Conservation (phyloP, 2,888 invertebrate species). For the Lutraria lutraria region DNA sequence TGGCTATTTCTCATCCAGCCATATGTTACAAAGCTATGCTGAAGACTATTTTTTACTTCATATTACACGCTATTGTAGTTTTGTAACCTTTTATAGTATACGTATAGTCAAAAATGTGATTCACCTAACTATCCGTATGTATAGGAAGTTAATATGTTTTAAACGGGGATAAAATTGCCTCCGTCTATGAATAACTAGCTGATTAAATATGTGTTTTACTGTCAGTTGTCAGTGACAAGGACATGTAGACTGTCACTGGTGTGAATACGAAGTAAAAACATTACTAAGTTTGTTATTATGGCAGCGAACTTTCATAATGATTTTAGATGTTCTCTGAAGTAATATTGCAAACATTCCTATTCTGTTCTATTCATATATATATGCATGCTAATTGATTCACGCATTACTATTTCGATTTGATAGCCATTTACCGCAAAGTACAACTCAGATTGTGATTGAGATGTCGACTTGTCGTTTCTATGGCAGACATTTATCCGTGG, state of each 20-base stretch:
- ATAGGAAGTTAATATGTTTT: slow-evolving; percentile 2
- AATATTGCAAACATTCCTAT: neutral
- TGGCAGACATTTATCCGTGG: no score
- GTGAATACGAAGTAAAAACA: neutral
- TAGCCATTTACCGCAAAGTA: neutral
- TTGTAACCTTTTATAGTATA: neutral
- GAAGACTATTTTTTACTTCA: neutral
- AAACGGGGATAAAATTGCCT: neutral
- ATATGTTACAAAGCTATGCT: neutral
- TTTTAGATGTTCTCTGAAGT: neutral
- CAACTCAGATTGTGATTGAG: neutral
- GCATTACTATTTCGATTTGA: neutral
- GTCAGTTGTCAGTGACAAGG: neutral
- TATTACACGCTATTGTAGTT: slow-evolving; percentile 4
- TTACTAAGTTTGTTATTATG: neutral
- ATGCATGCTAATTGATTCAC: neutral
- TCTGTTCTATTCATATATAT: no score
- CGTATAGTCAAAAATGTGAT: no score
- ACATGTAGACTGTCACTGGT: neutral
- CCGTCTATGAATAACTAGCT: neutral
- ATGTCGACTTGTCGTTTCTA: no score
- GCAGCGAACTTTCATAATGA: no score
- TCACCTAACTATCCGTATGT: neutral
- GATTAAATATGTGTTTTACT: neutral
- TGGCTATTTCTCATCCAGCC: neutral